Percentiles rank a stretch among this genome's conserved stretches.
Conservation (phyloP, 2,888 invertebrate genomes). For the Poecilobothrus nobilitatus region DNA sequence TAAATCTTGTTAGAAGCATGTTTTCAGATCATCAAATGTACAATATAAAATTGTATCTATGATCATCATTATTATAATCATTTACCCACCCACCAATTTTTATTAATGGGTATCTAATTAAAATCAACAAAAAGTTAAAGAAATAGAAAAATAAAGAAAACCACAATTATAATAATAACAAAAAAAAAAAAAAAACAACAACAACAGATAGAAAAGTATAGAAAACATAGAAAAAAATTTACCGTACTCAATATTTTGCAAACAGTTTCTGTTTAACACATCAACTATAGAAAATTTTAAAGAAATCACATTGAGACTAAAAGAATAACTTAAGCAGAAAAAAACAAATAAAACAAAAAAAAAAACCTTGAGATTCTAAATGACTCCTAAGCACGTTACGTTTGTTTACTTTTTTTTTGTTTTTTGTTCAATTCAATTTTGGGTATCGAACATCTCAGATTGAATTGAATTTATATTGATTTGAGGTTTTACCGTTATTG, state of each 20-base stretch:
- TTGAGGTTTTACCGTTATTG: too few relatives aligned
- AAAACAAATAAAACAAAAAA: not conserved
- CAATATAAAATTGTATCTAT: too few relatives aligned
- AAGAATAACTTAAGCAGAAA: too few relatives aligned
- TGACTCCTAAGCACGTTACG: not conserved
- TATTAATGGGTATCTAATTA: not conserved
- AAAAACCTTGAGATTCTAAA: constrained; percentile 3
- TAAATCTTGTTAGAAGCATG: not conserved
- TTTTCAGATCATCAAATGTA: not conserved
- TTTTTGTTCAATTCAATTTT: too few relatives aligned
- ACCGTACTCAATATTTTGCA: constrained; percentile 4
- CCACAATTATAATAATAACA: too few relatives aligned
- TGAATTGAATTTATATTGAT: too few relatives aligned
- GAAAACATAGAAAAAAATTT: not conserved
- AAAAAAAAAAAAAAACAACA: too few relatives aligned
- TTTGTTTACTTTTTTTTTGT: too few relatives aligned
- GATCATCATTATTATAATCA: not conserved
- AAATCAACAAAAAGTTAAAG: not conserved
- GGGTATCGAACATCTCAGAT: too few relatives aligned
- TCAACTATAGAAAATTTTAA: constrained; percentile 11
- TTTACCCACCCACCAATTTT: not conserved
- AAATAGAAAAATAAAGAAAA: too few relatives aligned
- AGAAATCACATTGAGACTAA: too few relatives aligned
- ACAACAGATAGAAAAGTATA: too few relatives aligned
- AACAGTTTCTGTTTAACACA: constrained; percentile 7